These are phyloP conservation scores for Brachypalpus laphriformis DNA, from an alignment of 2,888 invertebrate species.

Conservation along the genomic window DNA sequence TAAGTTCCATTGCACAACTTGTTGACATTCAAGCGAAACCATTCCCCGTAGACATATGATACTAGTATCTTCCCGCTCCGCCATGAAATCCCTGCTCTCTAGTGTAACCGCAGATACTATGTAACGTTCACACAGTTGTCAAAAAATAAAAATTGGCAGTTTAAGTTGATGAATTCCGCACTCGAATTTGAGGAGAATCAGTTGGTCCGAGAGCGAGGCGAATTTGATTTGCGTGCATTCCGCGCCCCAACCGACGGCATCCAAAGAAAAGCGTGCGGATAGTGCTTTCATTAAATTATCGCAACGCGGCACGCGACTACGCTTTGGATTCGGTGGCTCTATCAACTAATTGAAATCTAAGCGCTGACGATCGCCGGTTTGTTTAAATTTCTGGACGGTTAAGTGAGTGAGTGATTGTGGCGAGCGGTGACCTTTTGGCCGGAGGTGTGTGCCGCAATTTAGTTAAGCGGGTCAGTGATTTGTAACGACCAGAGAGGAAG, in stretches of 20 bases:
- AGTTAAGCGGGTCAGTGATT: conserved; percentile 70
- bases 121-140: conserved; percentile 5
- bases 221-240: conserved; percentile 12
- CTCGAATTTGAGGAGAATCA: background rate
- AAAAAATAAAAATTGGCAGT: background rate
- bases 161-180: background rate
- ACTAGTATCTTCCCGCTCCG: background rate
- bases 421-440: background rate
- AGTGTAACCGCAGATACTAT: background rate
- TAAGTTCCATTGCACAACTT: conserved; percentile 35
- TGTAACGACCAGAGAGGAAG: conserved; percentile 12
- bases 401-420: conserved; percentile 30
- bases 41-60: conserved; percentile 13
- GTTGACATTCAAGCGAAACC: conserved; percentile 40
- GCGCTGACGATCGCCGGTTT: conserved; percentile 50
- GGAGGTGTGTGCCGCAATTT: conserved; percentile 51
- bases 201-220: background rate
- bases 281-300: conserved; percentile 58
- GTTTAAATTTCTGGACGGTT: conserved; percentile 33
- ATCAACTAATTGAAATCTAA: conserved; percentile 72
- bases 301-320: conserved; percentile 57
- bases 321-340: conserved; percentile 56
- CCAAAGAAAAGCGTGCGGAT: conserved; percentile 20
- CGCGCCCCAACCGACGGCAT: background rate
- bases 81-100: background rate